Evolutionary conservation across 2,888 invertebrate genomes (phyloP).

Genomic region (Synanthedon andrenaeformis): DNA sequence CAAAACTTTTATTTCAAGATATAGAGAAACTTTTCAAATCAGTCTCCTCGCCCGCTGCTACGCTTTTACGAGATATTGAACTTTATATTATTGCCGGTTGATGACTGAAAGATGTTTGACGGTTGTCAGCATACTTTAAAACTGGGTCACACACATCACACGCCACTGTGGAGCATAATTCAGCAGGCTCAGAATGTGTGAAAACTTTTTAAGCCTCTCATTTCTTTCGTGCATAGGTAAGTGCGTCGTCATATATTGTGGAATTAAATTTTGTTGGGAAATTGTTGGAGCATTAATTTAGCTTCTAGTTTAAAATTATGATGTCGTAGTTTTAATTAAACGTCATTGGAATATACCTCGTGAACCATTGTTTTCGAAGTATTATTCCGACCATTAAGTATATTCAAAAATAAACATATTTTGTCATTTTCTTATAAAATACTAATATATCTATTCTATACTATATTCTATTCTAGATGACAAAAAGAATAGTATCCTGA

Average conservation of each 20-base stretch:
- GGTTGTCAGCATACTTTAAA: conserved; percentile 17
- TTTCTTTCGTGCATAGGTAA: not conserved
- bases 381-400: no score
- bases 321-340: no score
- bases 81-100: conserved; percentile 13
- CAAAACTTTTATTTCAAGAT: not conserved
- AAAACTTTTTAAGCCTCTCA: not conserved
- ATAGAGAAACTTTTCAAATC: conserved; percentile 18
- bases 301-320: no score
- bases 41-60: conserved; percentile 15
- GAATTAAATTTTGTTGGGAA: not conserved
- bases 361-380: no score
- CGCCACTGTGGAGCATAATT: conserved; percentile 19
- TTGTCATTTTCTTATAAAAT: no score
- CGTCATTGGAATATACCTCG: no score
- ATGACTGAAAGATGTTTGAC: conserved; percentile 23
- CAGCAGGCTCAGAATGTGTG: not conserved
- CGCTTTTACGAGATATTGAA: conserved; percentile 15
- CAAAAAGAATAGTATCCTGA: no score
- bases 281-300: no score
- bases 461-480: no score
- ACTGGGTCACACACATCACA: conserved; percentile 21
- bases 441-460: no score
- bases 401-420: no score
- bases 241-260: not conserved